These are phyloP conservation scores for Hydrozoanthus tunicans DNA, from an alignment of 64 coral and sea anemone species.

Conservation along the genomic window DNA sequence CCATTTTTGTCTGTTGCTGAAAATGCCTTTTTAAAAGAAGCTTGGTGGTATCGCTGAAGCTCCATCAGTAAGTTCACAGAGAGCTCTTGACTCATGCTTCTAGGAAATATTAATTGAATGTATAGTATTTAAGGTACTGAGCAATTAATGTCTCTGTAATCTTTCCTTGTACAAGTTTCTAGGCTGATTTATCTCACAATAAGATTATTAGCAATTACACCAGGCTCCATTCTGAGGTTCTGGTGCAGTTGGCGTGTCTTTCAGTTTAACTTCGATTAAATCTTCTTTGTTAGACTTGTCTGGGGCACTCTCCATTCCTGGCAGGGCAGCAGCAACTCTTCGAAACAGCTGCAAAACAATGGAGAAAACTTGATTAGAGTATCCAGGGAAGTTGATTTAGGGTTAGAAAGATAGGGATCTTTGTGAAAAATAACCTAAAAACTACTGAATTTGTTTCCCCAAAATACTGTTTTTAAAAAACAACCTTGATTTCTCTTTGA, in stretches of 20 bases:
- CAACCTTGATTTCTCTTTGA: too few species aligned
- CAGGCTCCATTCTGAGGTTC: slow-evolving; percentile 87
- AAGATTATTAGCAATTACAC: slow-evolving; percentile 45
- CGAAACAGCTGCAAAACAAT: slow-evolving; percentile 80
- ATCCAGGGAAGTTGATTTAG: not conserved
- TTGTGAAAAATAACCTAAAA: too few species aligned
- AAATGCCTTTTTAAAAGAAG: not conserved
- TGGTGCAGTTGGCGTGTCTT: slow-evolving; percentile 85
- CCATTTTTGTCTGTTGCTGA: not conserved
- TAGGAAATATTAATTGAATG: too few species aligned
- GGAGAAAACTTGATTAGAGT: slow-evolving; percentile 11
- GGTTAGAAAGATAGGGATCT: not conserved
- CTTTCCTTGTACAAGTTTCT: not conserved
- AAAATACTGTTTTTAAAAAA: too few species aligned
- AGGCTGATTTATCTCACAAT: not conserved
- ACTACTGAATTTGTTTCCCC: too few species aligned
- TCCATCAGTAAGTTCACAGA: not conserved
- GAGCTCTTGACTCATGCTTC: not conserved
- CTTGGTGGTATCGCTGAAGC: not conserved
- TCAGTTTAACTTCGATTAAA: slow-evolving; percentile 97
- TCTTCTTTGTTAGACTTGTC: slow-evolving; percentile 97
- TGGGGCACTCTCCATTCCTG: slow-evolving; percentile 99
- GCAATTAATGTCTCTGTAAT: not conserved
- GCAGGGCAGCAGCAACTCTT: slow-evolving; percentile 95
- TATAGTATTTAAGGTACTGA: not conserved